Evolutionary conservation across 2,113 vertebrate genomes (phyloP).

Genomic region (Cavia aperea): DNA sequence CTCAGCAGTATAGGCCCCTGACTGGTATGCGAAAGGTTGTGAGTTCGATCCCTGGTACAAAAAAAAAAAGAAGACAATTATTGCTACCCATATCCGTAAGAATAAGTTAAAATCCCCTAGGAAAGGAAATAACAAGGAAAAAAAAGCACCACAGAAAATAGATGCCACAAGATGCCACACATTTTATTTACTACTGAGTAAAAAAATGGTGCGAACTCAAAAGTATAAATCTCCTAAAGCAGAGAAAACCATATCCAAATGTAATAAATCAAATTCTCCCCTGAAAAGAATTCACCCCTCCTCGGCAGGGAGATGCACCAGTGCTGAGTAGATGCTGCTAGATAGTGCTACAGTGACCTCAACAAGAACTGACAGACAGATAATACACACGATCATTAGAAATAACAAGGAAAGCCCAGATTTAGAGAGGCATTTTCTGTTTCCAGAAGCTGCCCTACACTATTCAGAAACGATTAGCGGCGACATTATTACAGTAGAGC

Average conservation of each 20-base stretch:
- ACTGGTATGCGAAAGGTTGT: too few relatives aligned
- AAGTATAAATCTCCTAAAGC: neutral
- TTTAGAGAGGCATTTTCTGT: neutral
- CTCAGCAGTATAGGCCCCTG: too few relatives aligned
- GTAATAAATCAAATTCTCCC: neutral
- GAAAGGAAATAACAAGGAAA: neutral
- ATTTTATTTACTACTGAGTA: neutral
- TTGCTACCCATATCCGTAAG: neutral
- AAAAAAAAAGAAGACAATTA: neutral
- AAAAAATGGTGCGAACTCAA: neutral
- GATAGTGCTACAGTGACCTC: neutral
- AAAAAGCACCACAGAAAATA: neutral
- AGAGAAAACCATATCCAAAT: neutral
- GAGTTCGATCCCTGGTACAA: too few relatives aligned
- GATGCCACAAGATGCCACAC: neutral
- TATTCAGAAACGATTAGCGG: neutral
- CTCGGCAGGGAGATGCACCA: neutral
- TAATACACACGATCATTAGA: neutral
- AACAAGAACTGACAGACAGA: constrained; percentile 19
- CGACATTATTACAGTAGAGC: neutral
- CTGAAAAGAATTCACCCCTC: neutral
- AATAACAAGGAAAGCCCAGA: constrained; percentile 22
- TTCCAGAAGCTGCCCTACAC: neutral
- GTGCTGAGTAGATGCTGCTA: neutral
- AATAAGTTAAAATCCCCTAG: neutral